Base-by-base conservation (phyloP, 2,888 invertebrate genomes). In the Microchrysa polita region DNA sequence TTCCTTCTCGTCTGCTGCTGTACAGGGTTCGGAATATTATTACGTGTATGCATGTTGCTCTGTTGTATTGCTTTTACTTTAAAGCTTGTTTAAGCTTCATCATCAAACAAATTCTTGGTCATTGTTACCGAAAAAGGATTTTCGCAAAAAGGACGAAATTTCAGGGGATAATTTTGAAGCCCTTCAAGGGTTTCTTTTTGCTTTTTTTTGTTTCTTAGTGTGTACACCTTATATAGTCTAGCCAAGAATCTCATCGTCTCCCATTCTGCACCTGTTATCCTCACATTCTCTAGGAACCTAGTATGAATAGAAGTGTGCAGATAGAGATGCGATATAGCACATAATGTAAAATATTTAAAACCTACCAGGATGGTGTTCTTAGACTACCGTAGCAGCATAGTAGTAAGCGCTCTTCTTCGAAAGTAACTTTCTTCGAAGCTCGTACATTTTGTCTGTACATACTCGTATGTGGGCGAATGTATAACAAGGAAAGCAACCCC, bases 271-370 rank as follows among this genome's bases (percentile, higher is more conserved):
- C 14, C 48, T 7, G 16, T 48, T 42, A 7, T 48, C 14, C 16
- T 2, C 16, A 48, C 48, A 42, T 42, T n/a, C 27, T 5, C 27
- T 7, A 34, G 27, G 27, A 34, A n/a, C n/a, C n/a, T n/a, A n/a
- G n/a, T n/a, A n/a, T n/a, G n/a, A n/a, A n/a, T n/a, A n/a, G n/a
- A n/a, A n/a, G n/a, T n/a, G 27, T 34, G 7, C 27, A 34, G 27
- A 34, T 34, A 34, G n/a, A n/a, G n/a, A n/a, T n/a, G n/a, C n/a
- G n/a, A n/a, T 7, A 34, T 34, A 34, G 27, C 27, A 48, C 48
- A 48, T 48, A 12, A 48, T n/a, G 10, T 48, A n/a, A 48, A 48
- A 48, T n/a, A n/a, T n/a, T 48, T 48, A 48, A 48, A 48, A n/a
- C 48, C 48, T 10, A 12, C 12, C 7, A 12, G 48, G 48, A 7